Evolutionary conservation across 2,113 vertebrate genomes (phyloP).

Genomic region (Pterocles orientalis): DNA sequence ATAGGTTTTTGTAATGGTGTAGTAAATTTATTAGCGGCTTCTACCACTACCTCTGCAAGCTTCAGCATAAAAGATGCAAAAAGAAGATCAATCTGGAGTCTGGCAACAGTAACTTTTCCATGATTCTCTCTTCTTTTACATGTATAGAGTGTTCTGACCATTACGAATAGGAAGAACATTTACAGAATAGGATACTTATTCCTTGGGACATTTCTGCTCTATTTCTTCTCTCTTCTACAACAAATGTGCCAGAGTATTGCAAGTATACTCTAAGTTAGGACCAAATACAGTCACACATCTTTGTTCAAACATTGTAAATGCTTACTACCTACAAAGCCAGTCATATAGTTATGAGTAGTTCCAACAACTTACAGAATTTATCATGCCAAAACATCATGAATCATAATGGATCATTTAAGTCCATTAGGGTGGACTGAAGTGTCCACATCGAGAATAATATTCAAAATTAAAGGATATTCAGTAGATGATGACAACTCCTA

Average conservation of each 20-base stretch:
- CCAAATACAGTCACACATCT: not conserved
- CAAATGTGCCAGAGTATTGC: not conserved
- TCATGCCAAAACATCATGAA: not conserved
- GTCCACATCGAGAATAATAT: not conserved
- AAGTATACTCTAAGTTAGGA: conserved; percentile 21
- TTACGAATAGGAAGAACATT: not conserved
- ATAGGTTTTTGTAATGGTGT: not conserved
- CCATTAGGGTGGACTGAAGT: not conserved
- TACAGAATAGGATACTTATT: not conserved
- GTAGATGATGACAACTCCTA: not conserved
- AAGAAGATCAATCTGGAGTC: not conserved
- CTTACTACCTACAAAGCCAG: not conserved
- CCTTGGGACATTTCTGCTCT: not conserved
- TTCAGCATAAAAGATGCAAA: not conserved
- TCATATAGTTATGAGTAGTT: not conserved
- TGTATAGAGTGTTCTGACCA: not conserved
- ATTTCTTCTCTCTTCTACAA: not conserved
- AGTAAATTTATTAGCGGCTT: conserved; percentile 14
- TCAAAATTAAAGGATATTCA: not conserved
- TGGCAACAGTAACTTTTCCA: not conserved
- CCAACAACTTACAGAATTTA: not conserved
- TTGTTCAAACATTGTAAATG: conserved; percentile 34
- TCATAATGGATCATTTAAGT: not conserved
- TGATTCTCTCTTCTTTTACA: not conserved
- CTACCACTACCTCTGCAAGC: not conserved